Percentiles rank a stretch among this genome's conserved stretches.
Evolutionary conservation across 1,140 invertebrate species (phyloP).

Genomic region (Cepaea nemoralis): DNA sequence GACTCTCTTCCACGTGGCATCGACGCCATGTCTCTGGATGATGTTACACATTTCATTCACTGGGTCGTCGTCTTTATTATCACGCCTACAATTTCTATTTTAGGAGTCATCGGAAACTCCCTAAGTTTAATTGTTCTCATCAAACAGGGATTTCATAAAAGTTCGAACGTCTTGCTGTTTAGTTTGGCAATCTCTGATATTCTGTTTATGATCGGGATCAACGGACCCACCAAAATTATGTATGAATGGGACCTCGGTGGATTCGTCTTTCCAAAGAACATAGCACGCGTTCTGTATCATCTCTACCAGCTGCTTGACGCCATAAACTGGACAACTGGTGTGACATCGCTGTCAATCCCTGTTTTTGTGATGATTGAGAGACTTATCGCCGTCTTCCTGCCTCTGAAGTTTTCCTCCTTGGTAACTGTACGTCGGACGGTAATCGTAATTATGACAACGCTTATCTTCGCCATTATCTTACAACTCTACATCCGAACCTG

Average conservation of each 20-base stretch:
- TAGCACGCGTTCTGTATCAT: neutral
- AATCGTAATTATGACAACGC: neutral
- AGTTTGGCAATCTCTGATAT: slow-evolving; percentile 10
- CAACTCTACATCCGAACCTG: neutral
- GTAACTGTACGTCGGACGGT: neutral
- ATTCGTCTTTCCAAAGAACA: neutral
- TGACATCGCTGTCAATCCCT: neutral
- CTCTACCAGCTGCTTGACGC: neutral
- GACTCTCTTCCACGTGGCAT: too few species aligned
- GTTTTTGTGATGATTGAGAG: slow-evolving; percentile 3
- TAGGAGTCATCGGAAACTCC: neutral
- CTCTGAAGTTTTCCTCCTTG: neutral
- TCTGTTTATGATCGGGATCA: neutral
- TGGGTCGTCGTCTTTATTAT: slow-evolving; percentile 4
- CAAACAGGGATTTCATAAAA: slow-evolving; percentile 23
- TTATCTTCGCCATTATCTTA: neutral
- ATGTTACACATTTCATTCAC: too few species aligned
- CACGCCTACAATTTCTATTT: neutral
- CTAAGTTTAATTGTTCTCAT: slow-evolving; percentile 5
- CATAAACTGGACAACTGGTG: neutral
- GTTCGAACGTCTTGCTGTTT: slow-evolving; percentile 22
- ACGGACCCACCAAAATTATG: neutral
- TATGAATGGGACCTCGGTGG: neutral
- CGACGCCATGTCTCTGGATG: too few species aligned
- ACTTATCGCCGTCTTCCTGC: slow-evolving; percentile 28